Evolutionary conservation across 53 echinoderm and acorn worm species (phyloP).

Genomic region (Mesocentrotus franciscanus): DNA sequence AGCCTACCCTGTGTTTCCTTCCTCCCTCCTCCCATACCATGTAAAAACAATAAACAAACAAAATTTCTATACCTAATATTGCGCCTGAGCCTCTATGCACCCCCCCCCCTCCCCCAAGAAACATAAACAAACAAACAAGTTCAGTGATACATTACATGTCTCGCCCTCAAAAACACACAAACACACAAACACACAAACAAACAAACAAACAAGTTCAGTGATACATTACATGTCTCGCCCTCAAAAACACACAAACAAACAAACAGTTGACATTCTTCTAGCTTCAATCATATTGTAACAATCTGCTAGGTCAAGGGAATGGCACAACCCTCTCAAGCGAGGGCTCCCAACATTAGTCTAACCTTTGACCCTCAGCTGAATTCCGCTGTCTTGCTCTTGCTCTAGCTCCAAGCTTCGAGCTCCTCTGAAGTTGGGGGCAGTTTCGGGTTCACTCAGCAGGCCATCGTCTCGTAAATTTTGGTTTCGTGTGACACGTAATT

Average conservation of each 20-base stretch:
- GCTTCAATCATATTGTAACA: slow-evolving; percentile 33
- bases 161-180: not conserved
- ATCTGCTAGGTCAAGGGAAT: slow-evolving; percentile 45
- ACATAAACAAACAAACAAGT: not conserved
- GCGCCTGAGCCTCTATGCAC: no score
- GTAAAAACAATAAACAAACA: not conserved
- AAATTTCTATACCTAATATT: not conserved
- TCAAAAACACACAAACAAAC: slow-evolving; percentile 6
- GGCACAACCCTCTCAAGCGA: slow-evolving; percentile 41
- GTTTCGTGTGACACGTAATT: slow-evolving; percentile 36
- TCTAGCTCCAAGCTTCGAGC: not conserved
- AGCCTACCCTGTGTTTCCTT: no score
- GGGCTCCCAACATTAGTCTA: slow-evolving; percentile 63
- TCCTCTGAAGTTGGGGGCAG: slow-evolving; percentile 13
- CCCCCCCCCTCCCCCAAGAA: no score
- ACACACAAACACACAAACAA: not conserved
- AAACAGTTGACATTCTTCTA: not conserved
- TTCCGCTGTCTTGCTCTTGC: slow-evolving; percentile 26
- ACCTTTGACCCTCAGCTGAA: slow-evolving; percentile 27
- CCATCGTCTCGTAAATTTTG: slow-evolving; percentile 21
- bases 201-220: not conserved
- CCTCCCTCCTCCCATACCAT: not conserved
- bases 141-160: not conserved
- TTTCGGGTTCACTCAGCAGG: slow-evolving; percentile 39
- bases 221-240: not conserved